Percentiles rank a stretch among this genome's conserved stretches.
Conservation (phyloP, 2,113 vertebrate genomes). For the Trogon melanurus region DNA sequence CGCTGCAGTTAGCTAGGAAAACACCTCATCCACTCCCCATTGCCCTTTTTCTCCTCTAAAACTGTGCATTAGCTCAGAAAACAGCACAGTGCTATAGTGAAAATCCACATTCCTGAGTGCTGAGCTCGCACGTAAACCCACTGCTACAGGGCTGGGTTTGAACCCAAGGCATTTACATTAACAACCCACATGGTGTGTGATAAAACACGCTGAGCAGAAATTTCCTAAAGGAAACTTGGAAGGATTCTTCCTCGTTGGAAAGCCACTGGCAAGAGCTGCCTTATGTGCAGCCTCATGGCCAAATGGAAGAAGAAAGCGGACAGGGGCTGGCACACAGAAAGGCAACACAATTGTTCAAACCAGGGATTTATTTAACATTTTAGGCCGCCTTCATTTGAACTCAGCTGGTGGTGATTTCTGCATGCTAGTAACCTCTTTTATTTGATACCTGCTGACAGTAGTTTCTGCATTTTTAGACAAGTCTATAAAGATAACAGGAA, state of each 20-base stretch:
- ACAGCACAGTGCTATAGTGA: fast-evolving
- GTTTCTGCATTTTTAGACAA: slow-evolving; percentile 49
- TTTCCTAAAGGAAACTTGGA: background rate
- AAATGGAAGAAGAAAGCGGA: background rate
- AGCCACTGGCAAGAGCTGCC: background rate
- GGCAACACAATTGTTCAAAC: background rate
- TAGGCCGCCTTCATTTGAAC: background rate
- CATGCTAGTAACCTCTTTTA: slow-evolving; percentile 46
- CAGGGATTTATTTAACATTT: background rate
- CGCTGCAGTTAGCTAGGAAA: background rate
- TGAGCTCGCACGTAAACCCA: background rate
- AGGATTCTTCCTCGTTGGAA: background rate
- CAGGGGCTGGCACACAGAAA: background rate
- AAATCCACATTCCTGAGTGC: background rate
- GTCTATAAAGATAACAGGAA: slow-evolving; percentile 50
- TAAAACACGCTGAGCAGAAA: background rate
- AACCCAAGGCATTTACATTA: background rate
- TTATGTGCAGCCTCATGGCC: background rate
- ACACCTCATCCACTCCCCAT: background rate
- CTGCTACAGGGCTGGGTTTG: background rate
- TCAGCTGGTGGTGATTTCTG: background rate
- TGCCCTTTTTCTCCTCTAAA: background rate
- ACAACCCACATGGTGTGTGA: background rate
- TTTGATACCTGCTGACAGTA: slow-evolving; percentile 6
- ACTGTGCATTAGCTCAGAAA: background rate